A percentile compares a stretch with the other conserved stretches of the same genome.
Evolutionary conservation across 2,888 invertebrate genomes (phyloP).

Genomic region (Himalopsyche kuldschensis): DNA sequence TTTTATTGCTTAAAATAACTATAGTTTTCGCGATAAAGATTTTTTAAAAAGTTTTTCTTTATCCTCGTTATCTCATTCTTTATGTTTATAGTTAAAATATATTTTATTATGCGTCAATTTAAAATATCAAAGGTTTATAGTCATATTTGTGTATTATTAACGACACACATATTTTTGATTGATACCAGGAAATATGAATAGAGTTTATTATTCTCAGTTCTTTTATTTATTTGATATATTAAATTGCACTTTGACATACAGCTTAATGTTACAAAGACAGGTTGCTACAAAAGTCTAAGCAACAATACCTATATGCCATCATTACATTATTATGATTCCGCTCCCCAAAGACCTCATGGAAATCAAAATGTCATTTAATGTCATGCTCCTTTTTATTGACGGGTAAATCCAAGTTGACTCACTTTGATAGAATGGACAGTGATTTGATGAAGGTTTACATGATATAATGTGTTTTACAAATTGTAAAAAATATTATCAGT

Average conservation of each 20-base stretch:
- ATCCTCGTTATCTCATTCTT: too few species aligned
- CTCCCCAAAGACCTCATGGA: slow-evolving; percentile 30
- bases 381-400: slow-evolving; percentile 28
- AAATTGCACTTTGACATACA: background rate
- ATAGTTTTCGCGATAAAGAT: too few species aligned
- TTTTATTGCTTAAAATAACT: too few species aligned
- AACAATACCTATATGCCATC: background rate
- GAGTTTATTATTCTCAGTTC: too few species aligned
- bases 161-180: too few species aligned
- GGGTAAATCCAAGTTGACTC: slow-evolving; percentile 8
- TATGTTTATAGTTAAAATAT: too few species aligned
- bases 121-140: too few species aligned
- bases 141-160: too few species aligned
- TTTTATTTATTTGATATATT: too few species aligned
- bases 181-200: too few species aligned
- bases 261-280: background rate
- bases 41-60: too few species aligned
- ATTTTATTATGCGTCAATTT: too few species aligned
- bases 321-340: slow-evolving; percentile 20
- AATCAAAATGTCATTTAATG: slow-evolving; percentile 39
- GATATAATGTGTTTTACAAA: background rate
- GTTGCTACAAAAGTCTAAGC: background rate
- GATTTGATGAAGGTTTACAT: background rate
- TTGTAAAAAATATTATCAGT: background rate
- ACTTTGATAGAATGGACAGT: slow-evolving; percentile 2